Base-by-base conservation (phyloP, 2,888 invertebrate species). In the Drosophila eohydei region DNA sequence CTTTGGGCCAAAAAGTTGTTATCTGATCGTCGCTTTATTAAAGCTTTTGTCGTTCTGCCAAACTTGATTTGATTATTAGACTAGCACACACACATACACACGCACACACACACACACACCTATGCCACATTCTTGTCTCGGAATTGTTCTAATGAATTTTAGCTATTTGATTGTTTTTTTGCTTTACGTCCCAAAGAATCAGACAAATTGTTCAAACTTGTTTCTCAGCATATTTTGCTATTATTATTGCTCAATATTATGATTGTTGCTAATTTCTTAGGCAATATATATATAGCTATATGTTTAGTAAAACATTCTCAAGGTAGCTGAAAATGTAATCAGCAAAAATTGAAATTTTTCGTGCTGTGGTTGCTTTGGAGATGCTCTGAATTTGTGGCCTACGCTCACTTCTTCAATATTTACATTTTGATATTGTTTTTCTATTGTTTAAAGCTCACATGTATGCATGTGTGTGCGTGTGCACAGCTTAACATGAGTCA, bases 101-200 rank as follows among this genome's bases (percentile, higher is more conserved):
- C 40, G 61, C 28, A 30, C 16, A 30, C 41, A 43, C 21, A 56
- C 44, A 41, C 21, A 57, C 32, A 40, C 66, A 43, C 41, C 64
- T 74, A 46, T 72, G 67, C 74, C 87, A 81, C 84, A 85, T 85
- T 85, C 84, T 83, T 89, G 76, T 51, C 73, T 80, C 63, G 62
- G 74, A 89, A 76, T 89, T 89, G 90, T 85, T 87, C 86, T 89
- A 88, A 89, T 89, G 86, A 89, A 88, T 88, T 88, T 81, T 74
- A 40, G 72, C 75, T 80, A 68, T 67, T 50, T 34, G 43, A 11
- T 60, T 51, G 14, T 43, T 80, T 79, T 75, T 71, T 75, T 73
- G 69, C 60, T 65, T 66, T 65, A 43, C 43, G 40, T 58, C 44
- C 32, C 40, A 54, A 43, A 72, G 54, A 70, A 69, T 57, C 59